Base-by-base conservation (phyloP, 2,797 vertebrate species). In the Micrastur ruficollis region DNA sequence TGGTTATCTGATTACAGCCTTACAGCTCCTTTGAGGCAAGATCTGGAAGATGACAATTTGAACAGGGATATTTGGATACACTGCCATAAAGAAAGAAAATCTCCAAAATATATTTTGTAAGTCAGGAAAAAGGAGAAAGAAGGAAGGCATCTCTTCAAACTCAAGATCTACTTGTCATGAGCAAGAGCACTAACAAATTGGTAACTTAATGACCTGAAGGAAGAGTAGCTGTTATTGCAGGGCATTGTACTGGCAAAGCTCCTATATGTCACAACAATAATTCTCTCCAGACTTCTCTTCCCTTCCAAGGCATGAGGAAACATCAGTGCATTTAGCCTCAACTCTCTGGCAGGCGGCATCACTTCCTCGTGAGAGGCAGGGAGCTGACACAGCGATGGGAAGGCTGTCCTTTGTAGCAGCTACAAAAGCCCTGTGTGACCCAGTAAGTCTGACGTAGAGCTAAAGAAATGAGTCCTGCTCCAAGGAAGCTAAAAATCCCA, bases 241-340 rank as follows among this genome's bases (percentile, higher is more conserved):
- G 81, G 62, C 89, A 94, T 42, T 85, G 65, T 25, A 59, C 68
- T 88, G 84, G 72, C 92, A 83, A 91, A 79, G 27, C 29, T 95
- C 84, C 84, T 85, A 26, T 61, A 62, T 27, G 47, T 52, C 80
- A 75, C 84, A 81, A 79, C 52, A 93, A 25, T 62, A 92, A 90
- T 73, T 72, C 80, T 79, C 58, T 93, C 50, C 86, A 91, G 86
- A 79, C 46, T 91, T 93, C 47, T 86, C 36, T 92, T 94, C 32
- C 81, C 46, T 96, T 93, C 85, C 89, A 84, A 91, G 58, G 81
- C 89, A 93, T 87, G 73, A 96, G 80, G 90, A 97, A 96, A 94
- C 92, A 74, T 12, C 38, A 81, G 53, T 25, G 34, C 59, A 34
- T 83, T 95, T 81, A 83, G 83, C 78, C 81, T 65, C 71, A 89